These are phyloP conservation scores for Siderastrea siderea DNA, from an alignment of 92 coral and sea anemone genomes.

Conservation along the genomic window DNA sequence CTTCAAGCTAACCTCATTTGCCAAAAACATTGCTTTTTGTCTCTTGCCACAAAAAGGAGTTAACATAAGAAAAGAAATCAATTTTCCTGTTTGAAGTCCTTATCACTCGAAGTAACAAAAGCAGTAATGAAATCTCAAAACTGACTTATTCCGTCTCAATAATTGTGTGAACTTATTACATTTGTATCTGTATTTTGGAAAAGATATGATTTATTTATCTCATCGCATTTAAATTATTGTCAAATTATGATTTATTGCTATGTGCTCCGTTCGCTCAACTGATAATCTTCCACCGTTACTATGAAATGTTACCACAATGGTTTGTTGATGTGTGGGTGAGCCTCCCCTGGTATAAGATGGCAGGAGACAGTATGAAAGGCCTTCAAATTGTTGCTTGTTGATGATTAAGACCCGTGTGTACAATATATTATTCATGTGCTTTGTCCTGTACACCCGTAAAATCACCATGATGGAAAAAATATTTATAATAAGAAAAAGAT, in stretches of 20 bases:
- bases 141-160: neutral
- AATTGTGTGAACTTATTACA: constrained; percentile 19
- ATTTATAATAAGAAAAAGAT: constrained; percentile 1
- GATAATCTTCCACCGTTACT: constrained; percentile 4
- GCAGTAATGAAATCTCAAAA: neutral
- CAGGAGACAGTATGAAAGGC: neutral
- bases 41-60: neutral
- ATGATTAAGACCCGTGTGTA: constrained; percentile 7
- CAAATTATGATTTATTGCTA: constrained; percentile 33
- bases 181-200: constrained; percentile 25
- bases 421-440: constrained; percentile 43
- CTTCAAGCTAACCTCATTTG: constrained; percentile 11
- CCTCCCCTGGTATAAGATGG: neutral
- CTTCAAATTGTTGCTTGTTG: neutral
- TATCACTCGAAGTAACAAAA: neutral
- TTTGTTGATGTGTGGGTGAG: neutral
- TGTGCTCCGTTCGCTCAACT: neutral
- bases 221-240: constrained; percentile 32
- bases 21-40: constrained; percentile 1
- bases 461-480: constrained; percentile 15
- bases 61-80: neutral
- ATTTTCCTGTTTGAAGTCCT: neutral
- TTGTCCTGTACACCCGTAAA: constrained; percentile 39
- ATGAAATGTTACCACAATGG: neutral
- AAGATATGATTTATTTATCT: constrained; percentile 42